Evolutionary conservation across 2,113 vertebrate genomes (phyloP).

Genomic region (Cottus gobio): DNA sequence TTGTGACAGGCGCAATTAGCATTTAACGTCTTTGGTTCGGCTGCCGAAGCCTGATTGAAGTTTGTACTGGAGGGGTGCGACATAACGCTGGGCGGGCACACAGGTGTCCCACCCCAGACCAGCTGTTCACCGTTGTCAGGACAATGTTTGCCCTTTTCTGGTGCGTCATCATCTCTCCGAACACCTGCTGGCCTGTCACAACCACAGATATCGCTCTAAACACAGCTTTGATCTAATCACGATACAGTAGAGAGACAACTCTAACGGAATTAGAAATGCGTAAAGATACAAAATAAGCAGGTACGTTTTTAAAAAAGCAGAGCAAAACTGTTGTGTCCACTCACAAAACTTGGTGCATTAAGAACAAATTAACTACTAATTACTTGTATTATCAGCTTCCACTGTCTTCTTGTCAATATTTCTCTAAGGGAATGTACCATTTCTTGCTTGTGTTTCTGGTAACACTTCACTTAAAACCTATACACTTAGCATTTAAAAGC

Average conservation of each 20-base stretch:
- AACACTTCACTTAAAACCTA: background rate
- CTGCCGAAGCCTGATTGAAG: slow-evolving; percentile 71
- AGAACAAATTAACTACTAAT: background rate
- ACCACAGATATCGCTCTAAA: slow-evolving; percentile 42
- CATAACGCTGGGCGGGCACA: slow-evolving; percentile 56
- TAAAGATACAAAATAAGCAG: slow-evolving; percentile 11
- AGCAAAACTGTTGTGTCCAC: background rate
- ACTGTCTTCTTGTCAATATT: too few species aligned
- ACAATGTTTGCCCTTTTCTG: slow-evolving; percentile 77
- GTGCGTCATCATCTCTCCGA: slow-evolving; percentile 63
- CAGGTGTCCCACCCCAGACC: slow-evolving; percentile 68
- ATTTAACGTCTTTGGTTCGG: slow-evolving; percentile 42
- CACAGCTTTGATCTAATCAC: slow-evolving; percentile 59
- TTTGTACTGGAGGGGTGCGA: slow-evolving; percentile 56
- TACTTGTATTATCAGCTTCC: background rate
- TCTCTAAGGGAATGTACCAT: background rate
- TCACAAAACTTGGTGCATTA: background rate
- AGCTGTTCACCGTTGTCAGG: slow-evolving; percentile 76
- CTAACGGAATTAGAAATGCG: background rate
- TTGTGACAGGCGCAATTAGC: slow-evolving; percentile 68
- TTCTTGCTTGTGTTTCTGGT: background rate
- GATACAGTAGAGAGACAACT: slow-evolving; percentile 33
- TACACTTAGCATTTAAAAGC: too few species aligned
- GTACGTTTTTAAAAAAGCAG: background rate
- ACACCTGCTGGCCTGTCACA: slow-evolving; percentile 79